Evolutionary conservation across 2,797 vertebrate genomes (phyloP), one percentile per base, ranked within the genome.

Genomic region (Urophycis tenuis): DNA sequence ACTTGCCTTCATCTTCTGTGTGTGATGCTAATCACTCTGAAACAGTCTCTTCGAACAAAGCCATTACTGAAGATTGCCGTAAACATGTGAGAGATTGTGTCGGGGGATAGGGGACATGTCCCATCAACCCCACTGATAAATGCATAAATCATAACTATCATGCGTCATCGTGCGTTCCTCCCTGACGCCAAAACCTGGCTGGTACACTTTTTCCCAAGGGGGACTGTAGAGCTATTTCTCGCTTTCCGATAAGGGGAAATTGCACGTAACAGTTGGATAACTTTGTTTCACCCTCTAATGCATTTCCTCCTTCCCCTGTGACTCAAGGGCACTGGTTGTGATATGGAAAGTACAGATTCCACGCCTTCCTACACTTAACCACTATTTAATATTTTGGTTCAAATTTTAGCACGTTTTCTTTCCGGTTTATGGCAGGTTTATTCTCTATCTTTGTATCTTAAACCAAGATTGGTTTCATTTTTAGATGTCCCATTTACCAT

Each of bases 211-310:
- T 81, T 74, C 83, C 83, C 81, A 82, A 71, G 79, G 78, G 36
- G 41, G 30, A n/a, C 1, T 49, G 45, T 64, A 73, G 14, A 76
- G 77, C 72, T 30, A 67, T 32, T 69, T 83, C 35, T 35, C 81
- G 53, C 60, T 45, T 11, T 12, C 22, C 75, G 32, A 22, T 17
- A 71, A 0, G 15, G 78, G 79, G 80, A 86, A 87, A 81, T 77
- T 74, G 74, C 74, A 71, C 77, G 72, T 15, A 39, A 17, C 32
- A 36, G 72, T 73, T 49, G 71, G 72, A 87, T 80, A 73, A 77
- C 77, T 80, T 82, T 81, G 75, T 88, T 82, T 71, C 25, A 74
- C n/a, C 76, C n/a, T 77, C 73, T 71, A 64, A 25, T 76, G 33
- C 71, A 83, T 81, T 84, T 82, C 73, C 80, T 74, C 36, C 81